phyloP scores from a whole-genome alignment of 2,113 vertebrate genomes.

The Ciconia maguari region DNA sequence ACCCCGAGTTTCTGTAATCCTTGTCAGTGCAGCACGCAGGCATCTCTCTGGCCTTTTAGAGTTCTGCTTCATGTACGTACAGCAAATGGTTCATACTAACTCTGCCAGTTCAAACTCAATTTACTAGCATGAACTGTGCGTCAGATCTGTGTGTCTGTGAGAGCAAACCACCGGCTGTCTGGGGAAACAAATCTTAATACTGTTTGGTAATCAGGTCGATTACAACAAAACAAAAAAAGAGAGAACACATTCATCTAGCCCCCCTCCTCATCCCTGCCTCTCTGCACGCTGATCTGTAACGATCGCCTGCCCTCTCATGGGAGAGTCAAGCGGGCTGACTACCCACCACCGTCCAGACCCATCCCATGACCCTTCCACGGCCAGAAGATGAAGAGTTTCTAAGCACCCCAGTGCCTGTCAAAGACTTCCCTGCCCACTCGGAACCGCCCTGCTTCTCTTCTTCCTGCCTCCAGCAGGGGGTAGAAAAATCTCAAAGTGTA shows the following conservation, averaged over 20 bases:
- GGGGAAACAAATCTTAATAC: background rate
- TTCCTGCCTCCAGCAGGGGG: background rate
- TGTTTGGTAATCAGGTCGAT: background rate
- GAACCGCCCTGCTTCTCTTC: background rate
- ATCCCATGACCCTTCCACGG: fast-evolving
- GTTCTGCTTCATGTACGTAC: background rate
- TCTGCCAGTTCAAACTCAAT: background rate
- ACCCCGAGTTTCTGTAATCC: background rate
- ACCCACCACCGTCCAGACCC: background rate
- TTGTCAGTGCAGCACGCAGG: background rate
- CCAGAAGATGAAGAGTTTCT: background rate
- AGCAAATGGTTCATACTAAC: background rate
- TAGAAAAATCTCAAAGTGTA: background rate
- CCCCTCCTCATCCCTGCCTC: background rate
- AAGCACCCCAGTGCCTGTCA: background rate
- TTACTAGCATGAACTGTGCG: background rate
- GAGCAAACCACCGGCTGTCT: background rate
- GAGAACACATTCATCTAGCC: background rate
- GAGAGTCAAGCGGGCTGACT: background rate
- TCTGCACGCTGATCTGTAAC: background rate
- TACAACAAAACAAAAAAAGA: background rate
- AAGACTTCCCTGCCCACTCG: background rate
- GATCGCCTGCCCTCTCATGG: background rate
- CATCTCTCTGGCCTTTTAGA: background rate
- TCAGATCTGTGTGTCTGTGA: background rate